Conservation (phyloP, 1,140 invertebrate genomes). For the Papilio helenus region DNA sequence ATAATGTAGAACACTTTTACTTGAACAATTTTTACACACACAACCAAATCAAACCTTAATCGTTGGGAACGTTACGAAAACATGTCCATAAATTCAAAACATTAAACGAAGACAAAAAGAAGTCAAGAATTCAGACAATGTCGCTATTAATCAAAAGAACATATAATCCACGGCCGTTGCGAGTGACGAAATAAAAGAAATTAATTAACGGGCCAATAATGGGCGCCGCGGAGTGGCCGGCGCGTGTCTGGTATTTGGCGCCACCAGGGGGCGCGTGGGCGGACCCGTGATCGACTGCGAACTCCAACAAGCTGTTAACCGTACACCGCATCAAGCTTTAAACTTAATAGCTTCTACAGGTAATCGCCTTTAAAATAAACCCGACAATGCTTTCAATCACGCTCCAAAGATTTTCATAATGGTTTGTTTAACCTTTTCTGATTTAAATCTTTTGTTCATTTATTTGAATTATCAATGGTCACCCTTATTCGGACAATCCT, state of each 20-base stretch:
- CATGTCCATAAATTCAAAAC: conserved; percentile 18
- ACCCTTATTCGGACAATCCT: background rate
- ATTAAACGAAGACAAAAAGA: conserved; percentile 12
- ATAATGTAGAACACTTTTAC: background rate
- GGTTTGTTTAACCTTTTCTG: background rate
- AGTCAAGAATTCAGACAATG: conserved; percentile 26
- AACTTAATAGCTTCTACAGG: conserved; percentile 38
- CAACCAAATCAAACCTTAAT: background rate
- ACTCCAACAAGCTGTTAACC: conserved; percentile 41
- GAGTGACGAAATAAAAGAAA: conserved; percentile 39
- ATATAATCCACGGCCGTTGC: conserved; percentile 27
- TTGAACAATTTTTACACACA: background rate
- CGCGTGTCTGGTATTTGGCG: conserved; percentile 48
- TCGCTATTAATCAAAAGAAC: conserved; percentile 27
- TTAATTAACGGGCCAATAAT: conserved; percentile 40
- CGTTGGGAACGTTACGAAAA: background rate
- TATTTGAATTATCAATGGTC: conserved; percentile 1
- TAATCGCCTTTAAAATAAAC: conserved; percentile 39
- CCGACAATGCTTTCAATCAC: conserved; percentile 35
- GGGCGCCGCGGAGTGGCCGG: conserved; percentile 39
- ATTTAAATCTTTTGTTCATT: conserved; percentile 19
- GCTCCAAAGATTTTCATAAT: conserved; percentile 17
- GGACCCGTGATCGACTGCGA: conserved; percentile 56
- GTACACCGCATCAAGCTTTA: conserved; percentile 33
- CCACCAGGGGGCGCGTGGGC: conserved; percentile 48